phyloP scores from a whole-genome alignment of 2,888 invertebrate species.

The Hoplodrina blanda region DNA sequence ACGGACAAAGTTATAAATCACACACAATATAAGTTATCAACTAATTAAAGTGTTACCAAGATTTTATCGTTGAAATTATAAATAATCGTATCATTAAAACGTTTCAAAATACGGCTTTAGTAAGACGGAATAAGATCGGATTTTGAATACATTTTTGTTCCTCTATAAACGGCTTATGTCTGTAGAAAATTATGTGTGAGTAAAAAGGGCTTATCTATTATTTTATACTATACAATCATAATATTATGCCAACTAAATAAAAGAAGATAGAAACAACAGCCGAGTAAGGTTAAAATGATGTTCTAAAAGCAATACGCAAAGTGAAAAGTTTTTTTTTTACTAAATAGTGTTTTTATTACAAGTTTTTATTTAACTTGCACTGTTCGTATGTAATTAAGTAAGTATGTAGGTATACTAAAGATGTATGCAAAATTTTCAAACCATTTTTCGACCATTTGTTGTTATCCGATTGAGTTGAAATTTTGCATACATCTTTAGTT shows the following conservation, averaged over 20 bases:
- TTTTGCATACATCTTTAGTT: too few relatives aligned
- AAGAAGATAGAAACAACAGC: slow-evolving; percentile 1
- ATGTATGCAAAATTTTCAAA: too few relatives aligned
- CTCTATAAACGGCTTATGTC: not conserved
- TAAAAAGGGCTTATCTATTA: slow-evolving; percentile 12
- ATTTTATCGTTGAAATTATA: slow-evolving; percentile 45
- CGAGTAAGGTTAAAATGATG: too few relatives aligned
- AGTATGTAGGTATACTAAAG: too few relatives aligned
- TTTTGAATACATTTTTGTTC: not conserved
- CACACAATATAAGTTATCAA: slow-evolving; percentile 45
- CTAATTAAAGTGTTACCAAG: slow-evolving; percentile 46
- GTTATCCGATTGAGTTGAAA: too few relatives aligned
- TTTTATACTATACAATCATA: slow-evolving; percentile 5
- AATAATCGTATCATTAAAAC: slow-evolving; percentile 25
- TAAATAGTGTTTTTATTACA: too few relatives aligned
- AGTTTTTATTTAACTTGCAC: too few relatives aligned
- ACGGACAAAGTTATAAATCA: slow-evolving; percentile 27
- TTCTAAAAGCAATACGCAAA: not conserved
- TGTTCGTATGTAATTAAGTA: too few relatives aligned
- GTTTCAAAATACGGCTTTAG: slow-evolving; percentile 8
- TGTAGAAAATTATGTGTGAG: slow-evolving; percentile 1
- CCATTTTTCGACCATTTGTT: too few relatives aligned
- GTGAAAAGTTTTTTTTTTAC: too few relatives aligned
- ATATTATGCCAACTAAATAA: slow-evolving; percentile 17
- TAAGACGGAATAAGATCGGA: not conserved